Base-by-base conservation (phyloP, 53 echinoderm and acorn worm genomes). In the Patiria pectinifera region DNA sequence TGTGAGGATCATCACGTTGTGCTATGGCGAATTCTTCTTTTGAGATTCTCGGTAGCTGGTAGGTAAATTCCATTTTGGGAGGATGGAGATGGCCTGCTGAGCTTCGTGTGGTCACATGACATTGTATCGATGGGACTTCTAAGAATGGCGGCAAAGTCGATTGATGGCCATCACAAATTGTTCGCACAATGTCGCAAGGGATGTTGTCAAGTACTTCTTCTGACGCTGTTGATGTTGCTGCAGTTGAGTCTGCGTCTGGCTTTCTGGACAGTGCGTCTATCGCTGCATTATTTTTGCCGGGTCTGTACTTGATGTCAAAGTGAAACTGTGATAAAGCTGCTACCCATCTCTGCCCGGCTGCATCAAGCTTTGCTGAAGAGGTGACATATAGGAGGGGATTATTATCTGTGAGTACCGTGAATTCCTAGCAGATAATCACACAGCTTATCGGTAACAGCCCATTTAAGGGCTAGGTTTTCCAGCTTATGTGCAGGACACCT, bases 391-490 rank as follows among this genome's bases (percentile, higher is more conserved):
- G 14, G 62, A 83, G 83, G 35, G 82, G 83, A 19, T 83, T 83
- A 26, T 83, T 83, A 62, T 83, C 61, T 62, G 83, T 83, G 8
- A 35, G 35, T 35, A 35, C 35, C 35, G 35, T 35, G 35, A 35
- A 35, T 70, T 2, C 92, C 92, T 79, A 77, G 66, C 3, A 92
- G 46, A 43, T 92, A 92, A 45, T 92, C 92, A 46, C 81, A 47
- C 16, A 92, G 60, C 48, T 92, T 92, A 22, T 86, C 92, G 2
- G 92, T 86, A 44, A 35, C 35, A 35, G 35, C 35, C 35, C 35
- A 35, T 35, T 35, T 35, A 35, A 35, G 35, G 35, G 35, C 35
- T 35, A 35, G 35, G 35, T 0, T 0, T 1, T 35, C 35, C 35
- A 35, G 35, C 35, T 35, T 35, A 35, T 35, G 35, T 35, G 35